Conservation (phyloP, 2,113 vertebrate species). For the Diglossa brunneiventris region DNA sequence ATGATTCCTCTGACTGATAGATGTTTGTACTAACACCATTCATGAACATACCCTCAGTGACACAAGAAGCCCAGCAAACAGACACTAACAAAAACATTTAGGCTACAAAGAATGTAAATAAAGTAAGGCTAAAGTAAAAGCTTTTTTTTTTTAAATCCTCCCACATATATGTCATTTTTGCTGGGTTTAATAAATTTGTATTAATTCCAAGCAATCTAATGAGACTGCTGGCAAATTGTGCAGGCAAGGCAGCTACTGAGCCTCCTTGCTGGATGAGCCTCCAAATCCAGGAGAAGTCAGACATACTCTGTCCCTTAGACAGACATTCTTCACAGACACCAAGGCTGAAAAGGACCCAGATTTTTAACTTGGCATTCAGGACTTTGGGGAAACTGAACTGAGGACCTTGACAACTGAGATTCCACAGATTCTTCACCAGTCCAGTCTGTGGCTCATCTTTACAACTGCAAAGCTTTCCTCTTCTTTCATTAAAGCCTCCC, state of each 20-base stretch:
- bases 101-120: not conserved
- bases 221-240: not conserved
- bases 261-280: not conserved
- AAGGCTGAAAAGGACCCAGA: not conserved
- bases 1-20: not conserved
- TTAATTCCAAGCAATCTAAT: not conserved
- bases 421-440: not conserved
- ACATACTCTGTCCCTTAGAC: not conserved
- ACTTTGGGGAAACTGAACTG: not conserved
- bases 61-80: not conserved
- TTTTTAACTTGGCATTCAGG: not conserved
- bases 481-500: not conserved
- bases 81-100: not conserved
- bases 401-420: not conserved
- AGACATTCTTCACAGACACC: not conserved
- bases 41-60: not conserved
- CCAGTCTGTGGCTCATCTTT: not conserved
- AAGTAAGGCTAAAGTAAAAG: not conserved
- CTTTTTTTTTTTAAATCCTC: not conserved
- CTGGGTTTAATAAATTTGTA: not conserved
- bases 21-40: not conserved
- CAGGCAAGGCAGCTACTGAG: not conserved
- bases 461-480: not conserved
- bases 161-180: fast-evolving
- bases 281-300: not conserved